phyloP scores from a whole-genome alignment of 2,888 invertebrate genomes.

The Rosalia funebris region DNA sequence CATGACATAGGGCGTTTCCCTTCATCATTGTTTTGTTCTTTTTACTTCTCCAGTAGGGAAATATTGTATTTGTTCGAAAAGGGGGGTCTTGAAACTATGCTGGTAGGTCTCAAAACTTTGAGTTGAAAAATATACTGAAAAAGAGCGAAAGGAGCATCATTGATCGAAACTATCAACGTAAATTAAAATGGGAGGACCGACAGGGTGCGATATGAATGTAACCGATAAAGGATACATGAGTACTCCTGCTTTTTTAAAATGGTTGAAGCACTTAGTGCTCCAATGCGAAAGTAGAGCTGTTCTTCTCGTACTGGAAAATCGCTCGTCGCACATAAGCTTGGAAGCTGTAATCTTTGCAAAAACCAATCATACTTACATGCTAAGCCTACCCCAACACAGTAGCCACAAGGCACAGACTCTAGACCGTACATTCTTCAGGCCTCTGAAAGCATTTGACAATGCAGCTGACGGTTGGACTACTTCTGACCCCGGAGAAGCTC shows the following conservation, averaged over 20 bases:
- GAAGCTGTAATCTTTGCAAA: not conserved
- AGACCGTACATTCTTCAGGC: not conserved
- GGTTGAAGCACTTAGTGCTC: not conserved
- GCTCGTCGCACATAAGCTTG: not conserved
- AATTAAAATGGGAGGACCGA: not conserved
- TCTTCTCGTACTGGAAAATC: not conserved
- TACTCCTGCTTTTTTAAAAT: not conserved
- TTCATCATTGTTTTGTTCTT: too few species aligned
- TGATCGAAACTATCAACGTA: not conserved
- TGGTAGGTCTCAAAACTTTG: not conserved
- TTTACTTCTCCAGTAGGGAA: too few species aligned
- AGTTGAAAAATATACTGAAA: not conserved
- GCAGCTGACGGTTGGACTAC: not conserved
- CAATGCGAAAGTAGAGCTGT: too few species aligned
- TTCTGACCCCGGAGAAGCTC: not conserved
- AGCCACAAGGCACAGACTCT: not conserved
- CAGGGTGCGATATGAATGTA: not conserved
- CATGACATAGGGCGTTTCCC: not conserved
- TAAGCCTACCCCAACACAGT: not conserved
- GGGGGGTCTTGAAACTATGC: not conserved
- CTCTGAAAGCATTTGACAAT: not conserved
- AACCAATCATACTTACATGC: not conserved
- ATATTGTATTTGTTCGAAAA: too few species aligned
- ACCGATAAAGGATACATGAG: not conserved
- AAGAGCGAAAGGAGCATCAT: not conserved